Conservation (phyloP, 2,797 vertebrate species). For the Xenopus petersii region DNA sequence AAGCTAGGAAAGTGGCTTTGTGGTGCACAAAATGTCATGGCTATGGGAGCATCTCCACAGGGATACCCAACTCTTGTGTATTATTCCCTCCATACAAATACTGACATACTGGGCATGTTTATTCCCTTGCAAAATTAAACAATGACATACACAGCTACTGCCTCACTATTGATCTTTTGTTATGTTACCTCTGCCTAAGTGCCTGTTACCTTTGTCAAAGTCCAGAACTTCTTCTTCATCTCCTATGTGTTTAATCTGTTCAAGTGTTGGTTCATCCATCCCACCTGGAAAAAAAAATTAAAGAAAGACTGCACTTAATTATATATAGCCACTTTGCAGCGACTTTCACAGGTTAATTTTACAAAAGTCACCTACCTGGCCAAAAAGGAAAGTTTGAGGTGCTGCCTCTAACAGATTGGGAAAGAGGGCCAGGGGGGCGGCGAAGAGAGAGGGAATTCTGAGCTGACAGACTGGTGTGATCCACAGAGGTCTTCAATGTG, state of each 20-base stretch:
- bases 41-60: no score
- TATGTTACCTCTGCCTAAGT: background rate
- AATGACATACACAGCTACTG: no score
- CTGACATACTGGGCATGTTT: no score
- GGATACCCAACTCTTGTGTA: no score
- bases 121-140: no score
- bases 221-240: constrained; percentile 81
- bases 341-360: background rate
- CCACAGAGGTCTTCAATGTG: constrained; percentile 58
- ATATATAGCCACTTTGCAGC: background rate
- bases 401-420: constrained; percentile 83
- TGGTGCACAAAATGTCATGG: no score
- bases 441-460: constrained; percentile 88
- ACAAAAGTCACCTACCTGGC: constrained; percentile 67
- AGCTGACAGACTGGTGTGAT: constrained; percentile 77
- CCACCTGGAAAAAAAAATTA: constrained; percentile 67
- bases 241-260: constrained; percentile 74
- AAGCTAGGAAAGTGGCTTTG: no score
- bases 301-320: background rate
- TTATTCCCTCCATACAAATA: no score
- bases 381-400: constrained; percentile 88
- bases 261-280: constrained; percentile 86
- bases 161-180: no score
- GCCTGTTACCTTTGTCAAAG: constrained; percentile 76
- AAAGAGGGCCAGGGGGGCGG: constrained; percentile 77